Percentiles rank a stretch among this genome's conserved stretches.
phyloP scores from a whole-genome alignment of 2,797 vertebrate species.

The Phrynocephalus vlangalii region DNA sequence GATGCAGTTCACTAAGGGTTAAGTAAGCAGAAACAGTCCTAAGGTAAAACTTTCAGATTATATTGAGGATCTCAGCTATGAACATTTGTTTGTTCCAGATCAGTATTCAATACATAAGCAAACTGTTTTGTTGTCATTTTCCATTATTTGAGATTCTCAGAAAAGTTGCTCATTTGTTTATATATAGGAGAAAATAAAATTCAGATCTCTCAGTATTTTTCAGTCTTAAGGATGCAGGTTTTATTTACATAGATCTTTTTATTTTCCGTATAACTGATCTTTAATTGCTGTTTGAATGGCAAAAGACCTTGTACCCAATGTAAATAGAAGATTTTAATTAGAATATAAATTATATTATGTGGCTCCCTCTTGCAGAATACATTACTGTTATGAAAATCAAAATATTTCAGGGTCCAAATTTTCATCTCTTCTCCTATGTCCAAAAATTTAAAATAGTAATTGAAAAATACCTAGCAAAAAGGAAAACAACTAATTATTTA shows the following conservation, averaged over 20 bases:
- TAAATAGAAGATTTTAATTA: background rate
- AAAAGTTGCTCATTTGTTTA: slow-evolving; percentile 40
- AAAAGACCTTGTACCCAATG: background rate
- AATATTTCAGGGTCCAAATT: background rate
- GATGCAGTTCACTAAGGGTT: slow-evolving; percentile 77
- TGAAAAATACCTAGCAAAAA: slow-evolving; percentile 49
- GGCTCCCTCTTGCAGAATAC: background rate
- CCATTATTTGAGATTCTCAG: slow-evolving; percentile 44
- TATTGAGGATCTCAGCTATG: slow-evolving; percentile 66
- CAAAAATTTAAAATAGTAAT: slow-evolving; percentile 31
- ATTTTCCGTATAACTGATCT: slow-evolving; percentile 20
- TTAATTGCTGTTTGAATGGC: slow-evolving; percentile 48
- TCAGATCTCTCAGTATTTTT: background rate
- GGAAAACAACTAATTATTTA: slow-evolving; percentile 36
- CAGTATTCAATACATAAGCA: slow-evolving; percentile 63
- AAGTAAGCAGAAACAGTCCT: slow-evolving; percentile 75
- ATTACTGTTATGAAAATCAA: background rate
- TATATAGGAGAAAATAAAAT: background rate
- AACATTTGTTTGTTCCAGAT: slow-evolving; percentile 70
- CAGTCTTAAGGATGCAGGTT: background rate
- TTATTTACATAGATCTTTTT: background rate
- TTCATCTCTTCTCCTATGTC: slow-evolving; percentile 52
- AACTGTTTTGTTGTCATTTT: slow-evolving; percentile 58
- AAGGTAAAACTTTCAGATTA: slow-evolving; percentile 72
- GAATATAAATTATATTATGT: background rate